A percentile compares a stretch with the other conserved stretches of the same genome.
phyloP scores from a whole-genome alignment of 2,888 invertebrate genomes.

The Apodemia duryi region DNA sequence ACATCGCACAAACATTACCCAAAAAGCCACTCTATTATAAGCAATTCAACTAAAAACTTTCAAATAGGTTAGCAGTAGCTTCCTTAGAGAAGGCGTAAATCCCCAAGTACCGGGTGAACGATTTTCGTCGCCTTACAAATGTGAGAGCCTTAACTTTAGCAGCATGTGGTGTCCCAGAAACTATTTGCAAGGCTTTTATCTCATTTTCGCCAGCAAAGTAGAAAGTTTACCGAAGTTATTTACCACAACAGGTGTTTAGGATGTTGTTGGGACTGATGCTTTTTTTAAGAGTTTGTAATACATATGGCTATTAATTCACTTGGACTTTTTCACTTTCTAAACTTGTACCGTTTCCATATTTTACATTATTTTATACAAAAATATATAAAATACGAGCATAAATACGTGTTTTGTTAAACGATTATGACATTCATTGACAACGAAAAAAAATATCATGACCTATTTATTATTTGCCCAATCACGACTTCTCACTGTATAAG shows the following conservation, averaged over 20 bases:
- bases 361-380: neutral
- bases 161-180: slow-evolving; percentile 73
- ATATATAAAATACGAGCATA: too few relatives aligned
- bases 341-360: neutral
- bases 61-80: slow-evolving; percentile 4
- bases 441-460: too few relatives aligned
- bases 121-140: slow-evolving; percentile 46
- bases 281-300: slow-evolving; percentile 41
- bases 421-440: too few relatives aligned
- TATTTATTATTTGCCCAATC: too few relatives aligned
- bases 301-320: slow-evolving; percentile 33
- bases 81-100: slow-evolving; percentile 11
- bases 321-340: neutral
- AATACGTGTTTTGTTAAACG: too few relatives aligned
- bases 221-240: slow-evolving; percentile 66
- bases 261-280: slow-evolving; percentile 53
- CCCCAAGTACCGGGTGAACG: slow-evolving; percentile 28
- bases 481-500: too few relatives aligned
- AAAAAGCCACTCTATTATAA: neutral
- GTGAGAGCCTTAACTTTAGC: slow-evolving; percentile 58
- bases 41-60: slow-evolving; percentile 10
- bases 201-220: slow-evolving; percentile 66
- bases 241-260: slow-evolving; percentile 71
- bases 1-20: neutral
- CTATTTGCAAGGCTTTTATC: slow-evolving; percentile 76